Percentiles rank a stretch among this genome's conserved stretches.
Evolutionary conservation across 2,797 vertebrate genomes (phyloP).

Genomic region (Kryptolebias ocellatus): DNA sequence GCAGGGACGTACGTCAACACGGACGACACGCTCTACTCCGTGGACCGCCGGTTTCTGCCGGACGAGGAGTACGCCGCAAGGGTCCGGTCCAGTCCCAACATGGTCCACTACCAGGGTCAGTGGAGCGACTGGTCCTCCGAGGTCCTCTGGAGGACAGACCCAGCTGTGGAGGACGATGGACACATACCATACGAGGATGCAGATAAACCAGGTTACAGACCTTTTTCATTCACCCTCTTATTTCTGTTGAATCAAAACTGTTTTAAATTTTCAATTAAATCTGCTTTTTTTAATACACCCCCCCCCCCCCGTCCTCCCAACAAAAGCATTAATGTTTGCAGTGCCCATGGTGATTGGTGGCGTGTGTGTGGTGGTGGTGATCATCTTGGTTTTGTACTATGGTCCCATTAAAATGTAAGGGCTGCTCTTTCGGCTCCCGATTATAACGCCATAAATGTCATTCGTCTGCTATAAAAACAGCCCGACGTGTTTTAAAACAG

Average conservation of each 20-base stretch:
- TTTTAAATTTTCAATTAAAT: too few relatives aligned
- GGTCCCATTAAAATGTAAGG: slow-evolving; percentile 61
- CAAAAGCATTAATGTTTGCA: not conserved
- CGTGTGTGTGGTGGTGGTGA: slow-evolving; percentile 21
- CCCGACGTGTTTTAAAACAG: slow-evolving; percentile 40
- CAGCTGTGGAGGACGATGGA: slow-evolving; percentile 8
- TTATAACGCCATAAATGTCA: not conserved
- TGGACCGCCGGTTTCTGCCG: slow-evolving; percentile 49
- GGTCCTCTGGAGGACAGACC: slow-evolving; percentile 61
- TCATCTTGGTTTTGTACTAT: slow-evolving; percentile 44
- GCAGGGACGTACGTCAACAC: not conserved
- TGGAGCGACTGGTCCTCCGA: slow-evolving; percentile 80
- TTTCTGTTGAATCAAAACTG: too few relatives aligned
- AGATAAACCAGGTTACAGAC: too few relatives aligned
- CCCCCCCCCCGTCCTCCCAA: not conserved
- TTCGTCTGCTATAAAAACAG: not conserved
- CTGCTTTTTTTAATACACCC: too few relatives aligned
- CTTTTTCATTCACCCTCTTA: too few relatives aligned
- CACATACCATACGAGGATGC: too few relatives aligned
- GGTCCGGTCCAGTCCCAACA: slow-evolving; percentile 67
- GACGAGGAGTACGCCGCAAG: slow-evolving; percentile 54
- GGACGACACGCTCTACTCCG: rapidly evolving
- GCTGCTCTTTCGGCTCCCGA: not conserved
- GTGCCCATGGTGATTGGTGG: slow-evolving; percentile 25
- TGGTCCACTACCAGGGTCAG: slow-evolving; percentile 32